Percentiles rank a stretch among this genome's conserved stretches.
Evolutionary conservation across 2,888 invertebrate genomes (phyloP).

Genomic region (Polietes domitor): DNA sequence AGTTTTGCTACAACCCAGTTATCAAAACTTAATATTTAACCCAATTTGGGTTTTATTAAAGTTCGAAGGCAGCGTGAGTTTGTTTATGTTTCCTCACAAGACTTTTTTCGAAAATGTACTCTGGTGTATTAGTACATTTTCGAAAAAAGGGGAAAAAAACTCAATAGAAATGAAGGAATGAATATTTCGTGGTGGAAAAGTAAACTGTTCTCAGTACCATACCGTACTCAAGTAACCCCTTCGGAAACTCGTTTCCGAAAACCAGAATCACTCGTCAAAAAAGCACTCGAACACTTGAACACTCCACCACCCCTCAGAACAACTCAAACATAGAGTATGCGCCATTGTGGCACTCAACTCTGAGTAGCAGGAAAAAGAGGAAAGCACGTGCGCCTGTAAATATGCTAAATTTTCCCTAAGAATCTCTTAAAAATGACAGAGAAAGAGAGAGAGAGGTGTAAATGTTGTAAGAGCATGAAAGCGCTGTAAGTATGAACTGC

Average conservation of each 20-base stretch:
- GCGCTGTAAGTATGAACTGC: background rate
- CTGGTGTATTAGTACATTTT: background rate
- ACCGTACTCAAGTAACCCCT: background rate
- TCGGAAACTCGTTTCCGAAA: background rate
- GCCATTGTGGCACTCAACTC: slow-evolving; percentile 36
- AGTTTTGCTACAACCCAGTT: too few relatives aligned
- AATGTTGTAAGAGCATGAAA: background rate
- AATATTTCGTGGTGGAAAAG: slow-evolving; percentile 1
- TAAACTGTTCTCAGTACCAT: slow-evolving; percentile 7
- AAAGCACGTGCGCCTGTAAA: slow-evolving; percentile 59
- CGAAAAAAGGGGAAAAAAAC: slow-evolving; percentile 1
- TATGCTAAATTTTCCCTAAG: background rate
- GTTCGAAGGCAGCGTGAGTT: too few relatives aligned
- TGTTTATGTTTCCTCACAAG: too few relatives aligned
- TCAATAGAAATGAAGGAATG: background rate
- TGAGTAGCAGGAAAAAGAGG: background rate
- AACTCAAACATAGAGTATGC: slow-evolving; percentile 39
- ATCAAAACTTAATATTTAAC: too few relatives aligned
- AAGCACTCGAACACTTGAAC: background rate
- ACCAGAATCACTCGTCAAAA: background rate
- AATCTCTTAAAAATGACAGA: slow-evolving; percentile 36
- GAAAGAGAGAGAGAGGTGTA: background rate
- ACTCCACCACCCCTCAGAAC: background rate
- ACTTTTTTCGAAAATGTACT: background rate
- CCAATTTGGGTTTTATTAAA: too few relatives aligned